Evolutionary conservation across 1,140 invertebrate species (phyloP), one percentile per base, ranked within the genome.

Genomic region (Portunus trituberculatus): DNA sequence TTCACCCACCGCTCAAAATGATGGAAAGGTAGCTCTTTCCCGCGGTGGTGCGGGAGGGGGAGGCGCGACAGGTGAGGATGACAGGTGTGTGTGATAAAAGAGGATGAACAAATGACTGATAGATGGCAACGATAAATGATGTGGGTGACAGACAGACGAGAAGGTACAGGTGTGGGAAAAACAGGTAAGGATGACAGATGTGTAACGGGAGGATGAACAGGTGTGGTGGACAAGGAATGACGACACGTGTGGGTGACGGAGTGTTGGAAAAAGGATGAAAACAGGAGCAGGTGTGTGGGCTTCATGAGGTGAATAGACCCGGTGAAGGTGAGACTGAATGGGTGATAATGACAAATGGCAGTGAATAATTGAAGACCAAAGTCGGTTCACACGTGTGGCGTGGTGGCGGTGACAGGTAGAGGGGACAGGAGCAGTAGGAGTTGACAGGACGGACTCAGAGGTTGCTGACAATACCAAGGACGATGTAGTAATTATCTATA

Each of bases 401-500:
- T 76, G 67, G 52, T 76, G 67, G 67, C 6, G 67, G 67, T n/a
- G 67, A 76, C 16, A 76, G 67, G 67, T 76, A 7, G 67, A 20
- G 67, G 20, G 20, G 67, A 20, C 0, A 7, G 67, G 12, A 20
- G 67, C n/a, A 25, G 25, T 76, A 8, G n/a, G 20, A 76, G 25
- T 12, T 76, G 67, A 0, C 3, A 20, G 1, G 52, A 59, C 12
- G 52, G 20, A 20, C 20, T 59, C 52, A 59, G n/a, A 7, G 20
- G 4, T 25, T 76, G 16, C 67, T 25, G n/a, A 76, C n/a, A 76
- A 76, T 76, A 76, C 67, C 67, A 1, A 76, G 67, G 8, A 8
- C 67, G n/a, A 76, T 76, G 67, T 76, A 76, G 67, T 76, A 76
- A 76, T 76, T 76, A 76, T 76, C 67, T 76, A 76, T 76, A 20